phyloP scores from a whole-genome alignment of 2,113 vertebrate genomes.

The Paraplagusia blochii region DNA sequence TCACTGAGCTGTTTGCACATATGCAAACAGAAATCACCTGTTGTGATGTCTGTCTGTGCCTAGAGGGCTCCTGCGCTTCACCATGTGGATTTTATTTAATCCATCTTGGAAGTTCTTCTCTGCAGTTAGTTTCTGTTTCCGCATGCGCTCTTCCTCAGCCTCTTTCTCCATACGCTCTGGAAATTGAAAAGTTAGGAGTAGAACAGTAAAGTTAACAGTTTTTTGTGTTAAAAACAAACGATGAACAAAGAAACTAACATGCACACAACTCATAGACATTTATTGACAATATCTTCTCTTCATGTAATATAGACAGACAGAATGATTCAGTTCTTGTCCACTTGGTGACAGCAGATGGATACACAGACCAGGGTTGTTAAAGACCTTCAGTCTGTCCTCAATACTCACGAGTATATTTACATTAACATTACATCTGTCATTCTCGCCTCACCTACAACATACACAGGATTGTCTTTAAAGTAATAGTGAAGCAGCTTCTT shows the following conservation, averaged over 20 bases:
- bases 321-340: background rate
- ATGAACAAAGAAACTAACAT: no score
- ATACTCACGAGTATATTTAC: no score
- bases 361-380: no score
- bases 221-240: no score
- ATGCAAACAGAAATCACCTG: constrained; percentile 69
- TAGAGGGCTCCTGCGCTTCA: constrained; percentile 85
- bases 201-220: background rate
- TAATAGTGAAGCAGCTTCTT: background rate
- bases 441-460: no score
- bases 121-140: constrained; percentile 84
- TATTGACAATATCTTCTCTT: no score
- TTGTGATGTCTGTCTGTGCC: constrained; percentile 96
- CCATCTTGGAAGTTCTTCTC: constrained; percentile 94
- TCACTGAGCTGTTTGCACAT: background rate
- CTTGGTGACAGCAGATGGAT: no score
- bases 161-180: constrained; percentile 91
- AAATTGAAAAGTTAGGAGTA: background rate
- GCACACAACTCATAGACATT: no score
- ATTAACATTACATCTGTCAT: no score
- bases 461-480: no score
- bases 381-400: no score
- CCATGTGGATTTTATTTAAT: constrained; percentile 86
- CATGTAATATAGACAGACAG: no score
- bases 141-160: constrained; percentile 89